These are phyloP conservation scores for Creontiades dilutus DNA, from an alignment of 2,888 invertebrate genomes.

Conservation along the genomic window DNA sequence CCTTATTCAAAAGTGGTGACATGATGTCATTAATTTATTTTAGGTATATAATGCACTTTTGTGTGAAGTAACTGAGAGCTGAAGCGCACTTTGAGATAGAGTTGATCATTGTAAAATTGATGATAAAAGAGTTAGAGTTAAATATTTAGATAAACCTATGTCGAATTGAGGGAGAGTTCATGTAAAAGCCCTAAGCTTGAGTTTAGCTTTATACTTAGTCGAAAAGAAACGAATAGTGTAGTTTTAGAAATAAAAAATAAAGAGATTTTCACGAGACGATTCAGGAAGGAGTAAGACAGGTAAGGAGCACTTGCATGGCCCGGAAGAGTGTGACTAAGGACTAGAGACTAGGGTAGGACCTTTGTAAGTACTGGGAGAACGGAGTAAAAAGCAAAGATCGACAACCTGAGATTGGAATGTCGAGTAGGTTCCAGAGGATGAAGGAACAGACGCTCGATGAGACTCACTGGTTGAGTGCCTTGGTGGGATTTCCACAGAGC, in stretches of 20 bases:
- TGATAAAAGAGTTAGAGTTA: too few species aligned
- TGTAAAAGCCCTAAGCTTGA: not conserved
- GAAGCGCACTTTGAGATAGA: too few species aligned
- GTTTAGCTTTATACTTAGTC: not conserved
- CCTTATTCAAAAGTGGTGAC: too few species aligned
- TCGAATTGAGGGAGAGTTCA: too few species aligned
- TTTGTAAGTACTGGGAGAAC: constrained; percentile 26
- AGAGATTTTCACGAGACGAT: not conserved
- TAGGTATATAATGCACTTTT: too few species aligned
- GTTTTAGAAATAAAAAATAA: too few species aligned
- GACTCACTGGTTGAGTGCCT: not conserved
- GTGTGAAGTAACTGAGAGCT: too few species aligned
- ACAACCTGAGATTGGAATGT: constrained; percentile 1
- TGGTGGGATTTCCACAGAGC: not conserved
- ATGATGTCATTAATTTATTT: too few species aligned
- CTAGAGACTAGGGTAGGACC: constrained; percentile 27
- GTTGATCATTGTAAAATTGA: too few species aligned
- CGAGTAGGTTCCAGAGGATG: not conserved
- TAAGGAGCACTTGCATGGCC: constrained; percentile 27
- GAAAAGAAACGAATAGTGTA: not conserved
- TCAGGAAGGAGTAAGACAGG: not conserved
- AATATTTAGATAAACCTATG: too few species aligned
- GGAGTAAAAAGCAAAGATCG: not conserved
- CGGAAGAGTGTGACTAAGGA: not conserved
- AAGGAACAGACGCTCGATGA: not conserved